These are phyloP conservation scores for Bothrops jararaca DNA, from an alignment of 2,113 vertebrate genomes.

Conservation along the genomic window DNA sequence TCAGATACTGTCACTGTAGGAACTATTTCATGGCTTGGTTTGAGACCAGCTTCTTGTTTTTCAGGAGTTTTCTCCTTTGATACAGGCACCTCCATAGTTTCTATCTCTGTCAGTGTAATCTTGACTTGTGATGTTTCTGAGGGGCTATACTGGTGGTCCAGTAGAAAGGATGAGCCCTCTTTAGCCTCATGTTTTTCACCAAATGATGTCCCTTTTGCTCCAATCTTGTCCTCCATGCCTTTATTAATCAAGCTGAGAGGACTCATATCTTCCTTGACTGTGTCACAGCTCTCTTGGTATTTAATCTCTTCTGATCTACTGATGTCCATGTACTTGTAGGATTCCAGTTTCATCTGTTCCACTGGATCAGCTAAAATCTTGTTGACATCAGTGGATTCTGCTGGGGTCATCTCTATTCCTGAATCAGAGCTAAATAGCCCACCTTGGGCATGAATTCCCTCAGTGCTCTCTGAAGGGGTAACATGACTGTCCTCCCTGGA, in stretches of 20 bases:
- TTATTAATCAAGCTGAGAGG: constrained; percentile 50
- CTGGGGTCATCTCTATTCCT: constrained; percentile 85
- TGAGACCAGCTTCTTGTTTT: constrained; percentile 76
- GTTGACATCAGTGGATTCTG: constrained; percentile 76
- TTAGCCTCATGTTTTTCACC: constrained; percentile 53
- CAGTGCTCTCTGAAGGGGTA: constrained; percentile 59
- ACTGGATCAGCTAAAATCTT: constrained; percentile 78
- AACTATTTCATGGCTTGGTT: constrained; percentile 83
- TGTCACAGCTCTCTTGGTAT: constrained; percentile 51
- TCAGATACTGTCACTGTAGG: constrained; percentile 91
- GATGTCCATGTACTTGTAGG: constrained; percentile 96
- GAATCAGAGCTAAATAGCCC: constrained; percentile 85
- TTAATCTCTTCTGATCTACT: constrained; percentile 79
- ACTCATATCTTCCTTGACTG: constrained; percentile 67
- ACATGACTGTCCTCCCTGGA: constrained; percentile 68
- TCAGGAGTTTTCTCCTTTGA: constrained; percentile 49
- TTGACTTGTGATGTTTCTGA: constrained; percentile 77
- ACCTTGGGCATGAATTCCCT: constrained; percentile 70
- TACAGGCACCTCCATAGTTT: constrained; percentile 58
- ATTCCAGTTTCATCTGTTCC: constrained; percentile 82
- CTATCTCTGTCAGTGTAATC: constrained; percentile 82
- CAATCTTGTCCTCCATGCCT: constrained; percentile 57
- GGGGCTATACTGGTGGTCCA: constrained; percentile 65
- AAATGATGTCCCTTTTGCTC: constrained; percentile 33
- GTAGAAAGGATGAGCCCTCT: constrained; percentile 64